Conservation (phyloP, 1,140 invertebrate genomes). For the Adelges cooleyi region DNA sequence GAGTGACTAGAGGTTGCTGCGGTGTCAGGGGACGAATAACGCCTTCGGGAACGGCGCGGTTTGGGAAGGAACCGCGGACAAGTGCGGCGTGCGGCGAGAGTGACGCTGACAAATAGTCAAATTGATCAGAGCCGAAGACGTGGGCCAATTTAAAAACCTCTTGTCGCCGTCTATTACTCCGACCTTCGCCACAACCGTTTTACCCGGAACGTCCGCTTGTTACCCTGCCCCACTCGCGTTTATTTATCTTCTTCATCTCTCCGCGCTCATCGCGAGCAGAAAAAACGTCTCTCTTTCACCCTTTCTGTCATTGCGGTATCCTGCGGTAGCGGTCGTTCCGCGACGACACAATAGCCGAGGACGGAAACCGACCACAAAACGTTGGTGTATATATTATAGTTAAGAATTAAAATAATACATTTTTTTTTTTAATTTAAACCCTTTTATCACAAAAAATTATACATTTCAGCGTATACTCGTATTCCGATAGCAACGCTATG, state of each 20-base stretch:
- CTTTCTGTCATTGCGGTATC: neutral
- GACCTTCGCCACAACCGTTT: neutral
- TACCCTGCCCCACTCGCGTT: neutral
- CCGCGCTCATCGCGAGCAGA: no score
- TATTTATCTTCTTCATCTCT: neutral
- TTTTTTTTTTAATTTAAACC: no score
- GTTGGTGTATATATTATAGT: no score
- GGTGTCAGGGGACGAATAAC: no score
- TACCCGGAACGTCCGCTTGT: neutral
- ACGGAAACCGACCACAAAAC: no score
- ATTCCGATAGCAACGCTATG: no score
- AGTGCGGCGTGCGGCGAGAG: neutral
- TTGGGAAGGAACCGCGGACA: no score
- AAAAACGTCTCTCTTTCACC: neutral
- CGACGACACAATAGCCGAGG: neutral
- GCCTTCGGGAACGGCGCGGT: no score
- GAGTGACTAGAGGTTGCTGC: no score
- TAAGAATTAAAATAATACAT: no score
- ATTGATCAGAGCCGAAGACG: slow-evolving; percentile 5
- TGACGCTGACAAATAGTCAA: slow-evolving; percentile 26
- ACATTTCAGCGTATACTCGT: no score
- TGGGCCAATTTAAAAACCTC: slow-evolving; percentile 16
- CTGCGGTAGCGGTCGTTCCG: neutral
- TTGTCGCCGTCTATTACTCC: neutral
- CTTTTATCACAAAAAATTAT: no score